Base-by-base conservation (phyloP, 2,888 invertebrate species). In the Atethmia centrago region DNA sequence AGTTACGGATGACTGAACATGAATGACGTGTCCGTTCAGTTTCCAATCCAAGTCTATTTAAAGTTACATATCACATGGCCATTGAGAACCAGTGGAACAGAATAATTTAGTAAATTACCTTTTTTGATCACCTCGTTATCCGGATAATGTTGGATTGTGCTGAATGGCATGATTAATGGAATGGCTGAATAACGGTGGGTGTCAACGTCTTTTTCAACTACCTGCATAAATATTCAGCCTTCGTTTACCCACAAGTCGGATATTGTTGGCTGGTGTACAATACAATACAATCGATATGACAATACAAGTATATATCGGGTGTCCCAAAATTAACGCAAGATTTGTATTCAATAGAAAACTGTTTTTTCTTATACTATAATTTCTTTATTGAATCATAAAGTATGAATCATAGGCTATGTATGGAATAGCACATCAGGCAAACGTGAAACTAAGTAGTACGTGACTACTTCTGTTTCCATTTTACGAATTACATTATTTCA, bases 21-120 rank as follows among this genome's bases (percentile, higher is more conserved):
- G 85, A 90, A 91, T 90, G 88, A 89, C 87, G 87, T 86, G 86
- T 88, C 86, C 86, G 86, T 85, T 88, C 80, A 80, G 84, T 88
- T 88, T 87, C 87, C 87, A 88, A 87, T 79, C 74, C 85, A 79
- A 84, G 84, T 82, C 83, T 82, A 89, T 89, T 87, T 87, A 84
- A 82, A 87, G 82, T 89, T 86, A 87, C 85, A 84, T 85, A 85
- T 88, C 72, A 90, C 85, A 83, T 84, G 80, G 70, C 74, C 81
- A 89, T 90, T 88, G 73, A 86, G 77, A 86, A 45, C 70, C 83
- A 85, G 70, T 87, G 84, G 84, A 84, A 88, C 87, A 86, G 85
- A 87, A 85, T 87, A 78, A 85, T 85, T 84, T 82, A 76, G 74
- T 80, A 82, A 84, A 88, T 85, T 87, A 77, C 76, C 82, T 84